Evolutionary conservation across 2,797 vertebrate species (phyloP).

Genomic region (Pipistrellus kuhlii): DNA sequence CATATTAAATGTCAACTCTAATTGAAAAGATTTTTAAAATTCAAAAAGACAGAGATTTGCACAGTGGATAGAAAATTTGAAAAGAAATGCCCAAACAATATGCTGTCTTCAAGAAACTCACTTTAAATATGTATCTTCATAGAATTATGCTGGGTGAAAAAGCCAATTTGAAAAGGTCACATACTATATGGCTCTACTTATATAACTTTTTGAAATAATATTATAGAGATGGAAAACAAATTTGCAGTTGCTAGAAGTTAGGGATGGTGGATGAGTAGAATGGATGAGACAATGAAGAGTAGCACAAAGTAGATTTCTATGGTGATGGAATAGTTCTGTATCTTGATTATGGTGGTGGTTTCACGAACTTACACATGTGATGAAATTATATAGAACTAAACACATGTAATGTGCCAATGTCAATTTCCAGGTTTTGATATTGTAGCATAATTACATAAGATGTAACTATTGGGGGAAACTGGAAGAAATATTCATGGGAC

Average conservation of each 20-base stretch:
- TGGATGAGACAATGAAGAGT: conserved; percentile 19
- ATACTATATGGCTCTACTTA: conserved; percentile 11
- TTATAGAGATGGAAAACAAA: conserved; percentile 23
- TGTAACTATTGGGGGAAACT: too few relatives aligned
- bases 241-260: background rate
- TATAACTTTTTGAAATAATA: conserved; percentile 36
- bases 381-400: conserved; percentile 15
- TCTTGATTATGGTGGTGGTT: conserved; percentile 30
- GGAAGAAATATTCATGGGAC: too few relatives aligned
- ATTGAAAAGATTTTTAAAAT: background rate
- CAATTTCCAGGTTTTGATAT: conserved; percentile 30
- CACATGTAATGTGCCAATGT: background rate
- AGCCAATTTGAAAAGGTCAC: conserved; percentile 9
- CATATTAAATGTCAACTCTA: background rate
- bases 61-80: background rate
- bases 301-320: background rate
- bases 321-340: conserved; percentile 29
- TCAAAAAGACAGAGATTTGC: background rate
- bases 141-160: background rate
- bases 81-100: background rate
- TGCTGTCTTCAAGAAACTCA: conserved; percentile 16
- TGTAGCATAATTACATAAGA: background rate
- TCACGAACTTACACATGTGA: background rate
- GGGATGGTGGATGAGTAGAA: background rate
- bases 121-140: conserved; percentile 21